Base-by-base conservation (phyloP, 1,140 invertebrate species). In the Augochlora pura region DNA sequence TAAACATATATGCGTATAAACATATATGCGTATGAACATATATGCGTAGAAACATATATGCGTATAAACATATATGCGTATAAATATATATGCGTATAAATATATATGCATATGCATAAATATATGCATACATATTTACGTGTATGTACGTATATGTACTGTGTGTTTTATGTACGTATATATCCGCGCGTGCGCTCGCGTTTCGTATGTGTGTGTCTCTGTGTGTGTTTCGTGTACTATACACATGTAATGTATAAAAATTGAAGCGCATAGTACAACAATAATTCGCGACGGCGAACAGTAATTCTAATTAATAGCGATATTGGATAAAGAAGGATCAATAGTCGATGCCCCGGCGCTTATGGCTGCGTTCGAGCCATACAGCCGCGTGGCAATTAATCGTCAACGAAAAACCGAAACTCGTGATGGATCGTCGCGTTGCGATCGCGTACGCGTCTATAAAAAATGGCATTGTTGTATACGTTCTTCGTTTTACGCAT, bases 401-500 rank as follows among this genome's bases (percentile, higher is more conserved):
- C 10, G 77, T 60, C 62, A 80, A 72, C 75, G 68, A 73, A 81
- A 80, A 81, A 80, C 71, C 65, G 70, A 83, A 81, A 78, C 75
- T 76, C 69, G 67, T 79, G 73, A 71, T 81, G 86, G 86, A 83
- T 79, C 52, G 77, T 64, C 77, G 78, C 86, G 83, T n/a, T n/a
- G n/a, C 80, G 71, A 80, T 74, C 2, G 77, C 2, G 77, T 77
- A 52, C 80, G 73, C 84, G 25, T 81, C 77, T 69, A 81, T 83
- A 81, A 80, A 52, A 77, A 74, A 86, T 87, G 86, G 80, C 85
- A 80, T 80, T 77, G 57, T 77, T n/a, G 57, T 70, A 85, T 63
- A 39, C 63, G 74, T 32, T 21, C 27, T 65, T 57, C 23, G 70
- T 32, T 42, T 73, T n/a, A 52, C 54, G 14, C 42, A 46, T 46